phyloP scores from a whole-genome alignment of 2,888 invertebrate species.

The Glaucopsyche alexis region DNA sequence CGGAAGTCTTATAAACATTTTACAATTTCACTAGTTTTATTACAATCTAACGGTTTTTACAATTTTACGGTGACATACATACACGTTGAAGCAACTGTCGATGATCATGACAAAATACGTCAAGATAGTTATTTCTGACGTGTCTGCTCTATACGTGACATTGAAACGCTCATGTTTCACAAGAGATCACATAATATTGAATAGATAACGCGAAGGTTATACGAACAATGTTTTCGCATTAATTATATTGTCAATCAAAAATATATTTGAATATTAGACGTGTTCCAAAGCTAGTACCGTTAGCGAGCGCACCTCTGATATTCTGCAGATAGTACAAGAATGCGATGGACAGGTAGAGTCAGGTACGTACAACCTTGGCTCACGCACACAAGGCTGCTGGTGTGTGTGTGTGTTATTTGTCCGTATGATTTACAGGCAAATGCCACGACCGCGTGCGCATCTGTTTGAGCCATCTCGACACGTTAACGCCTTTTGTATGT shows the following conservation, averaged over 20 bases:
- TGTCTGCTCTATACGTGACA: slow-evolving; percentile 17
- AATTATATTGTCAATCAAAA: slow-evolving; percentile 61
- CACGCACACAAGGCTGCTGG: slow-evolving; percentile 38
- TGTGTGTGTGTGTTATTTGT: slow-evolving; percentile 61
- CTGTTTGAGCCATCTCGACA: slow-evolving; percentile 67
- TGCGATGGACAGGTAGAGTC: slow-evolving; percentile 67
- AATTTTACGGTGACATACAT: too few species aligned
- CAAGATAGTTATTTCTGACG: slow-evolving; percentile 20
- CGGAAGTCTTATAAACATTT: too few species aligned
- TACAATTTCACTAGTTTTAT: too few species aligned
- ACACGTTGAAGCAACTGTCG: neutral
- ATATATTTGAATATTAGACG: slow-evolving; percentile 31
- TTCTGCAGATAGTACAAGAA: slow-evolving; percentile 69
- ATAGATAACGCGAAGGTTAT: slow-evolving; percentile 47
- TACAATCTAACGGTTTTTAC: too few species aligned
- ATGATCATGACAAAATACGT: slow-evolving; percentile 8
- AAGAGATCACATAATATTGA: slow-evolving; percentile 28
- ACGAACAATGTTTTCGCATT: slow-evolving; percentile 54
- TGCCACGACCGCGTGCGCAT: slow-evolving; percentile 64
- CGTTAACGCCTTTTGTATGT: slow-evolving; percentile 69
- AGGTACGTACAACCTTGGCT: slow-evolving; percentile 52
- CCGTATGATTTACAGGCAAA: slow-evolving; percentile 75
- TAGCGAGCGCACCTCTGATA: slow-evolving; percentile 63
- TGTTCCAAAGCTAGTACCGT: slow-evolving; percentile 51
- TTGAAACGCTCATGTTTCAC: slow-evolving; percentile 24